Percentiles rank a stretch among this genome's conserved stretches.
phyloP scores from a whole-genome alignment of 1,140 invertebrate species.

The Zaprionus nigranus region DNA sequence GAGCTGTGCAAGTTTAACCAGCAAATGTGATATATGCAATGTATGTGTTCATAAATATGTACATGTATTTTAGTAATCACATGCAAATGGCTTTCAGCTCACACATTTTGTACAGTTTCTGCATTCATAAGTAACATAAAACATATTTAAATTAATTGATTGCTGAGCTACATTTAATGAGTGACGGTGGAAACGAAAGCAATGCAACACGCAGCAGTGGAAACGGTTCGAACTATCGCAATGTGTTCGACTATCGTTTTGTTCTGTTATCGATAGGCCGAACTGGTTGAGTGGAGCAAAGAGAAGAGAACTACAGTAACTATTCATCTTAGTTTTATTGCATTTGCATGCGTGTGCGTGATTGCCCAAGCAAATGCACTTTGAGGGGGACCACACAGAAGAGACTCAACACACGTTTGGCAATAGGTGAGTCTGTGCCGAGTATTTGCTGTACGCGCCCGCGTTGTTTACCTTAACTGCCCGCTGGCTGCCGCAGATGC shows the following conservation, averaged over 20 bases:
- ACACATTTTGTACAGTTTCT: not conserved
- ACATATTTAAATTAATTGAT: not conserved
- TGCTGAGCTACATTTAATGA: not conserved
- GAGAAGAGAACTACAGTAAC: not conserved
- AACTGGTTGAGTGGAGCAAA: not conserved
- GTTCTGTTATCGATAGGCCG: not conserved
- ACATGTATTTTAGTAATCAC: not conserved
- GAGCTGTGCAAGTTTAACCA: not conserved
- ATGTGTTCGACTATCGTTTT: not conserved
- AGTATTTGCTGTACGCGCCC: constrained; percentile 21
- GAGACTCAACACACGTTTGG: not conserved
- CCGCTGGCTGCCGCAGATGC: constrained; percentile 5
- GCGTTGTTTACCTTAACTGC: not conserved
- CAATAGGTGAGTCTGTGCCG: not conserved
- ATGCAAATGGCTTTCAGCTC: not conserved
- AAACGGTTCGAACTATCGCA: too few relatives aligned
- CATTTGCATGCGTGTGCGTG: not conserved
- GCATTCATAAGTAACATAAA: not conserved
- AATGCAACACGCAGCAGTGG: not conserved
- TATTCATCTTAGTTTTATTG: not conserved
- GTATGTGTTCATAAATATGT: not conserved
- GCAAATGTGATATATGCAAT: constrained; percentile 4
- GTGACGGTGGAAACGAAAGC: too few relatives aligned
- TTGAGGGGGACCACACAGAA: not conserved
- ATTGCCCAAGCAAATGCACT: not conserved